A percentile compares a stretch with the other conserved stretches of the same genome.
phyloP scores from a whole-genome alignment of 1,140 invertebrate genomes.

The Drosophila auraria region DNA sequence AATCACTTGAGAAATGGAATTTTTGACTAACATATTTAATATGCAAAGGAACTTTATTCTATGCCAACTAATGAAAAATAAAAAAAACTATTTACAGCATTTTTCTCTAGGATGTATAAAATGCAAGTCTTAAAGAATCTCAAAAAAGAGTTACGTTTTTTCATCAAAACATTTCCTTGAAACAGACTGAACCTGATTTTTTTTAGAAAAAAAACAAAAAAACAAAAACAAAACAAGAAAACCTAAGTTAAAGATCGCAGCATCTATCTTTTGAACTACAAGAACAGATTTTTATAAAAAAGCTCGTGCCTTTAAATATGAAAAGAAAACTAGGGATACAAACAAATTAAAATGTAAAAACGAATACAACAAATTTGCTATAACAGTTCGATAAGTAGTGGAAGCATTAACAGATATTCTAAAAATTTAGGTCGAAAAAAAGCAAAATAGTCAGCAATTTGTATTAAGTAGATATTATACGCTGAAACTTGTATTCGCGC shows the following conservation, averaged over 20 bases:
- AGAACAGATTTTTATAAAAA: constrained; percentile 75
- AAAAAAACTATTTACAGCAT: constrained; percentile 26
- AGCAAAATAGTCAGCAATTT: constrained; percentile 38
- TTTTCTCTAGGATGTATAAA: constrained; percentile 59
- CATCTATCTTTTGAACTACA: constrained; percentile 64
- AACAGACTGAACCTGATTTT: constrained; percentile 77
- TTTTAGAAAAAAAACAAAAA: constrained; percentile 56
- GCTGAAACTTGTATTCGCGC: neutral
- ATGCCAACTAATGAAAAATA: constrained; percentile 32
- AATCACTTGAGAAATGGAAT: constrained; percentile 52
- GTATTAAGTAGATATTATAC: constrained; percentile 46
- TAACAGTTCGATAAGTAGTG: constrained; percentile 20
- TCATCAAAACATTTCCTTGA: constrained; percentile 80
- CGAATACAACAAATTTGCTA: constrained; percentile 52
- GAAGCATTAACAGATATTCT: constrained; percentile 40
- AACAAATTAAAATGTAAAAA: constrained; percentile 26
- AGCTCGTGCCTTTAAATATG: constrained; percentile 74
- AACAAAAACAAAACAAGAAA: constrained; percentile 32
- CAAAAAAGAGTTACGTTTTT: constrained; percentile 72
- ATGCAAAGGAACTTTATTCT: constrained; percentile 61
- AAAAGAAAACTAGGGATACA: constrained; percentile 71
- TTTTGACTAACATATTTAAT: constrained; percentile 60
- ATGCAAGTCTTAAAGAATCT: constrained; percentile 76
- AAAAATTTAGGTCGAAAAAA: constrained; percentile 51
- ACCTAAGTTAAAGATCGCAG: constrained; percentile 54